Base-by-base conservation (phyloP, 2,113 vertebrate genomes). In the Irena cyanogastra region DNA sequence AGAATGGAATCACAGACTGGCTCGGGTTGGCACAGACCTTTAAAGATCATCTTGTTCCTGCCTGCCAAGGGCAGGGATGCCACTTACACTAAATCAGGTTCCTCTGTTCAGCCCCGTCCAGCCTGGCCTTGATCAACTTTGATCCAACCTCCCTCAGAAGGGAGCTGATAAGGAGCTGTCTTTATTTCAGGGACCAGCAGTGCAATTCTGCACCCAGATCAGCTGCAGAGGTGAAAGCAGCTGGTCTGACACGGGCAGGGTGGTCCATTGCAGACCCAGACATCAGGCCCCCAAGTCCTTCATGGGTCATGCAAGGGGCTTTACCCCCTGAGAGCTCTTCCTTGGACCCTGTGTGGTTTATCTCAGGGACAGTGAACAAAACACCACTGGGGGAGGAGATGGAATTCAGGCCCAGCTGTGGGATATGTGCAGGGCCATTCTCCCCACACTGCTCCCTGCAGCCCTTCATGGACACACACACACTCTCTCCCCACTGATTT, bases 271-370 rank as follows among this genome's bases (percentile, higher is more conserved):
- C 84, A 93, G 22, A 37, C 8, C 27, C 56, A 22, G 50, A 15
- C 16, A 2, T 22, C n/a, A 9, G 22, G 31, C 41, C 57, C 42
- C 66, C 56, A 9, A 3, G 14, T 39, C 45, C 63, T 49, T 35
- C 2, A 0, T 6, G 59, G 81, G 20, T 60, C 37, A 4, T 35
- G 20, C 26, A 17, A 8, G 47, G 41, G 59, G 13, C 4, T 56
- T 35, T 22, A 35, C 11, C 21, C 44, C 68, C 64, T 3, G 2
- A 31, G 11, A 50, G 49, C 6, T 2, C 26, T 39, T 56, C 41
- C 41, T 35, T 57, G 60, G 22, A 16, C 31, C 49, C 37, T 7
- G 0, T 2, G 9, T 2, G 3, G 6, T 26, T 4, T 6, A 31
- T 41, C 45, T 15, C 2, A 3, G 53, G 42, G 39, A 3, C 0